These are phyloP conservation scores for Samia ricini DNA, from an alignment of 1,140 invertebrate genomes.

Conservation along the genomic window DNA sequence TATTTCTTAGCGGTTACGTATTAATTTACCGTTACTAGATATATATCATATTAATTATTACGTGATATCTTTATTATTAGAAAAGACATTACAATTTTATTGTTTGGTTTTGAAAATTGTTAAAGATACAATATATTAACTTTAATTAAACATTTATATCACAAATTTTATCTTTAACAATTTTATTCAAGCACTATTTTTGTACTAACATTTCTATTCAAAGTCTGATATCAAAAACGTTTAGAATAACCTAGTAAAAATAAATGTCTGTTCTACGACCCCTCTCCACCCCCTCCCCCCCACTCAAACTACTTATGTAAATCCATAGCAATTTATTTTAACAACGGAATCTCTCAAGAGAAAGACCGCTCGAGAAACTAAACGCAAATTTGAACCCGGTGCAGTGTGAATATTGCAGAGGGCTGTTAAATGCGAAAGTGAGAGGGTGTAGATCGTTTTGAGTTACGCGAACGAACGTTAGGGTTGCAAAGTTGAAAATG, in stretches of 20 bases:
- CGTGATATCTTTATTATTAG: too few relatives aligned
- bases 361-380: slow-evolving; percentile 7
- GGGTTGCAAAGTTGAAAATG: neutral
- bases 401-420: slow-evolving; percentile 18
- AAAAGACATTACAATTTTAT: too few relatives aligned
- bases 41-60: too few relatives aligned
- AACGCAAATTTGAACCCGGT: slow-evolving; percentile 12
- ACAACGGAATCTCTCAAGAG: slow-evolving; percentile 20
- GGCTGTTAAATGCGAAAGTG: slow-evolving; percentile 14
- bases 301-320: slow-evolving; percentile 13
- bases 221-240: neutral
- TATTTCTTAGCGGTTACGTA: too few relatives aligned
- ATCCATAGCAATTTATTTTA: slow-evolving; percentile 16
- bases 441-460: slow-evolving; percentile 14
- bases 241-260: neutral
- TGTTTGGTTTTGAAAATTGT: too few relatives aligned
- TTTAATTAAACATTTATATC: too few relatives aligned
- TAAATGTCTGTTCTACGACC: neutral
- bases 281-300: too few relatives aligned
- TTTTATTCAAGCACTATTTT: too few relatives aligned
- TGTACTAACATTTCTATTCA: neutral
- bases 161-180: too few relatives aligned
- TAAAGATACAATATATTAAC: too few relatives aligned
- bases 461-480: slow-evolving; percentile 6
- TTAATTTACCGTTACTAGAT: too few relatives aligned